Conservation (phyloP, 2,888 invertebrate genomes). For the Drepanosiphum platanoidis region DNA sequence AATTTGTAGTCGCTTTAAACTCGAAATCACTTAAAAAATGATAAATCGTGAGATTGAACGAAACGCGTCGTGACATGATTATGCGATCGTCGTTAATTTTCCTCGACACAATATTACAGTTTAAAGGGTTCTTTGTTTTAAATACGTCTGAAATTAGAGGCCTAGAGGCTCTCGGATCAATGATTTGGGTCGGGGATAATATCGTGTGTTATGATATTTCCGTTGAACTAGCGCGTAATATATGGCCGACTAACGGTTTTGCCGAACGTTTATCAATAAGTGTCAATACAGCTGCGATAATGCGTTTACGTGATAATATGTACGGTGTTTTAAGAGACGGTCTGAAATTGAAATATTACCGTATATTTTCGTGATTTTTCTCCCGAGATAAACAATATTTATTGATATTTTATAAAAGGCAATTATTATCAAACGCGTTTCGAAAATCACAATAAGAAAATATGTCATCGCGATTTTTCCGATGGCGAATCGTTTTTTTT, state of each 20-base stretch:
- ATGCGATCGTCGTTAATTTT: no score
- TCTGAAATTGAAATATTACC: not conserved
- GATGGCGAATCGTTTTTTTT: no score
- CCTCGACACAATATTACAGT: no score
- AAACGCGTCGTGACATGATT: no score
- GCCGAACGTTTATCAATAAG: not conserved
- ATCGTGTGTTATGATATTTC: conserved; percentile 27
- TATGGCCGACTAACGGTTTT: not conserved
- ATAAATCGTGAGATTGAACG: no score
- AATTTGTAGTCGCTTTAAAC: no score
- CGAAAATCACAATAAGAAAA: not conserved
- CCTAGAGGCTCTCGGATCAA: no score
- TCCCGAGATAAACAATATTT: not conserved
- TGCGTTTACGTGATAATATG: not conserved
- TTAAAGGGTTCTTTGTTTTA: no score
- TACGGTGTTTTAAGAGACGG: not conserved
- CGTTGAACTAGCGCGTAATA: not conserved
- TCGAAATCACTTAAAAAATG: no score
- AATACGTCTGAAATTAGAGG: no score
- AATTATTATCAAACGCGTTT: not conserved
- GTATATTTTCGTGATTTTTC: not conserved
- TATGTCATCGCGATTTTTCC: not conserved
- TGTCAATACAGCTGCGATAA: not conserved
- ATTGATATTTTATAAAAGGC: not conserved
- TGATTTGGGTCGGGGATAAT: no score